These are phyloP conservation scores for Anadara kagoshimensis DNA, from an alignment of 1,140 invertebrate genomes.

Conservation along the genomic window DNA sequence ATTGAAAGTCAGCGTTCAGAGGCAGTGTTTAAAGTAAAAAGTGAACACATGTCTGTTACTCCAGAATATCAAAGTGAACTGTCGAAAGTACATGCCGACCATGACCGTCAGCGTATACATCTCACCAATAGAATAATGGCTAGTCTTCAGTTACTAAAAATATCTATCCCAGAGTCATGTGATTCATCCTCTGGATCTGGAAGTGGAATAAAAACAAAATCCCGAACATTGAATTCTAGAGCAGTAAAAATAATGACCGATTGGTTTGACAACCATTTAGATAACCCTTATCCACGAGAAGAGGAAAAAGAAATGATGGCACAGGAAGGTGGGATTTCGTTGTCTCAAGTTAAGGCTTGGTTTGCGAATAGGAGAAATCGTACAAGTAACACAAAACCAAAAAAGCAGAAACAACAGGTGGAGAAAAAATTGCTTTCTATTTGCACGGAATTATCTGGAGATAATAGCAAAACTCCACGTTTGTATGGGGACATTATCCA, in stretches of 20 bases:
- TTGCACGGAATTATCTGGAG: slow-evolving; percentile 48
- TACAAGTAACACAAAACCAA: slow-evolving; percentile 65
- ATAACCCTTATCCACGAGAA: slow-evolving; percentile 67
- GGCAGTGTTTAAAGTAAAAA: slow-evolving; percentile 48
- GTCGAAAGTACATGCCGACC: slow-evolving; percentile 34
- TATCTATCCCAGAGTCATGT: slow-evolving; percentile 26
- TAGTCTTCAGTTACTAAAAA: slow-evolving; percentile 56
- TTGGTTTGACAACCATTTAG: slow-evolving; percentile 64
- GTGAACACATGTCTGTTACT: slow-evolving; percentile 28
- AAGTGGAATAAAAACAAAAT: slow-evolving; percentile 21
- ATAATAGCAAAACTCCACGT: slow-evolving; percentile 27
- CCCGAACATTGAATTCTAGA: slow-evolving; percentile 52
- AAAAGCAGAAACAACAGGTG: slow-evolving; percentile 58
- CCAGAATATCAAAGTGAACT: slow-evolving; percentile 44
- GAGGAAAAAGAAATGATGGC: slow-evolving; percentile 63
- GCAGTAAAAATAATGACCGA: slow-evolving; percentile 61
- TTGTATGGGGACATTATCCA: slow-evolving; percentile 59
- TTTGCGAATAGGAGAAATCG: slow-evolving; percentile 71
- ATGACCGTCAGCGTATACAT: slow-evolving; percentile 56
- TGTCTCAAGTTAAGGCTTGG: slow-evolving; percentile 70
- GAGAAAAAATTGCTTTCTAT: slow-evolving; percentile 57
- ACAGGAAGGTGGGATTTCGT: slow-evolving; percentile 53
- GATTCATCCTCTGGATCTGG: slow-evolving; percentile 16
- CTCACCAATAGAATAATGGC: slow-evolving; percentile 50
- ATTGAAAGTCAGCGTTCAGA: slow-evolving; percentile 51